These are phyloP conservation scores for Pherbina coryleti DNA, from an alignment of 2,888 invertebrate species.

Conservation along the genomic window DNA sequence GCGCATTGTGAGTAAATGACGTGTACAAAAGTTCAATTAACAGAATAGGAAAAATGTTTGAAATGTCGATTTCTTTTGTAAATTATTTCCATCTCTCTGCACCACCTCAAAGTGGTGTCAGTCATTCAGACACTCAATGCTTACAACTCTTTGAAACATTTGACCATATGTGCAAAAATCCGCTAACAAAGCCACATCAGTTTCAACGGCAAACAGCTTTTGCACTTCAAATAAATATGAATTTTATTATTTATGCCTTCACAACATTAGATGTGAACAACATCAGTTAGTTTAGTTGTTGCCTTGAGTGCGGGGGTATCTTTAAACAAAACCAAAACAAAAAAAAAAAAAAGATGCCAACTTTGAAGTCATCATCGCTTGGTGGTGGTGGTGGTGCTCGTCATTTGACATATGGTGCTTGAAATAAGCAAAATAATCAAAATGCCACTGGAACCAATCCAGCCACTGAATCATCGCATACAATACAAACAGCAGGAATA, in stretches of 20 bases:
- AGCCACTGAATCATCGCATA: too few relatives aligned
- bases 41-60: too few relatives aligned
- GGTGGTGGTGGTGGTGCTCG: constrained; percentile 45
- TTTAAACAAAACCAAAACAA: constrained; percentile 8
- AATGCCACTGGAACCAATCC: constrained; percentile 15
- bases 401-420: constrained; percentile 53
- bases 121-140: background rate
- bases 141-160: constrained; percentile 38
- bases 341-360: background rate
- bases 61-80: too few relatives aligned
- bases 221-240: constrained; percentile 44
- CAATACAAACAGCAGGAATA: constrained; percentile 37
- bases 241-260: constrained; percentile 38
- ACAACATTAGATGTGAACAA: background rate
- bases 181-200: background rate
- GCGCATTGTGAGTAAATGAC: too few relatives aligned
- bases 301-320: background rate
- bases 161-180: constrained; percentile 59
- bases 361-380: too few relatives aligned
- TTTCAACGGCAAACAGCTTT: constrained; percentile 20
- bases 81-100: constrained; percentile 56
- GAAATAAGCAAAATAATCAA: constrained; percentile 38
- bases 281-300: background rate
- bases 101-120: constrained; percentile 54
- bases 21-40: too few relatives aligned